A percentile compares a stretch with the other conserved stretches of the same genome.
Conservation (phyloP, 2,113 vertebrate genomes). For the Melanerpes aurifrons region DNA sequence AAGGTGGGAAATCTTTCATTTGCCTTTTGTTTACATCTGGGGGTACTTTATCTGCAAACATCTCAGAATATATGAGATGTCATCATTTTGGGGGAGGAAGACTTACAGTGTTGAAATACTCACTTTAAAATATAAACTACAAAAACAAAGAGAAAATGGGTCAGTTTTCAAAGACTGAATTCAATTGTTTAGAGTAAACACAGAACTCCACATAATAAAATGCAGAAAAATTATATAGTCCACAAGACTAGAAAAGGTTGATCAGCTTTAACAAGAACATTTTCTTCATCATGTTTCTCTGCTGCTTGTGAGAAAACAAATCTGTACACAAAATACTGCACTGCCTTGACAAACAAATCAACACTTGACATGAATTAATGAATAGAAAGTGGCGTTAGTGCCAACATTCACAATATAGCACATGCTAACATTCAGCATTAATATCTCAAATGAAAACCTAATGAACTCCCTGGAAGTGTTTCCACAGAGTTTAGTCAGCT, state of each 20-base stretch:
- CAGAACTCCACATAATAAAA: neutral
- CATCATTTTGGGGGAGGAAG: neutral
- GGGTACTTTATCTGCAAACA: neutral
- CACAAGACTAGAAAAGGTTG: neutral
- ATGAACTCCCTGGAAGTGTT: neutral
- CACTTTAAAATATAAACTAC: neutral
- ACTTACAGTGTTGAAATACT: neutral
- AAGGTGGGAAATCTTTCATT: neutral
- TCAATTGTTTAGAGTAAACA: neutral
- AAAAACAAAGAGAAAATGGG: neutral
- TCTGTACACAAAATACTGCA: conserved; percentile 1
- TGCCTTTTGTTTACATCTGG: neutral
- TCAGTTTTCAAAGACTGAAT: conserved; percentile 1
- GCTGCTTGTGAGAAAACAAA: conserved; percentile 18
- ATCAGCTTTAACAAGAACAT: neutral
- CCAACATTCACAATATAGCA: neutral
- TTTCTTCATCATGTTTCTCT: neutral
- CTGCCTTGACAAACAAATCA: neutral
- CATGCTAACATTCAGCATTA: neutral
- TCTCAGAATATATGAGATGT: neutral
- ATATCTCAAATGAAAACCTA: neutral
- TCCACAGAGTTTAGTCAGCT: neutral
- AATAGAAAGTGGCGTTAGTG: neutral
- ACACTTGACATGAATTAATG: neutral
- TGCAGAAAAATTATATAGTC: neutral